Evolutionary conservation across 2,113 vertebrate genomes (phyloP).

Genomic region (Ammodramus savannarum): DNA sequence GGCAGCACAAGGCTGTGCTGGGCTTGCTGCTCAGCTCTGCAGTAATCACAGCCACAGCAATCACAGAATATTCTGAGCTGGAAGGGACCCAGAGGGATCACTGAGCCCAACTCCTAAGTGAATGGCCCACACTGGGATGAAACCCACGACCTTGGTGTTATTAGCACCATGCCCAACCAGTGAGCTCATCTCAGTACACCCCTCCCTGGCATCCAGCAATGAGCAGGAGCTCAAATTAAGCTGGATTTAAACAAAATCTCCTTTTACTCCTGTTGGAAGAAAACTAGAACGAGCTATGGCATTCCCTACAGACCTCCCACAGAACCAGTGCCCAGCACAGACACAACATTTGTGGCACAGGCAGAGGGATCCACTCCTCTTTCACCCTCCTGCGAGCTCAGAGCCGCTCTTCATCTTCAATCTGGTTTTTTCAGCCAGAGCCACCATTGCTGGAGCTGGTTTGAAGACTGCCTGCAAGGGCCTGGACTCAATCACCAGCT

Average conservation of each 20-base stretch:
- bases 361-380: not conserved
- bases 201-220: not conserved
- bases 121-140: not conserved
- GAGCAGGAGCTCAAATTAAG: not conserved
- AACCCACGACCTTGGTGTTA: not conserved
- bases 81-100: not conserved
- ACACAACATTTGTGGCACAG: not conserved
- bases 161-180: not conserved
- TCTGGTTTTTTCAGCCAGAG: not conserved
- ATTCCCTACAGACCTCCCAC: not conserved
- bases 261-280: not conserved
- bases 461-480: not conserved
- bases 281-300: not conserved
- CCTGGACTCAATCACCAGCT: not conserved
- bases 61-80: not conserved
- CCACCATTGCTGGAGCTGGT: not conserved
- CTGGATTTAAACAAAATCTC: not conserved
- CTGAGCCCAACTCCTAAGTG: not conserved
- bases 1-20: not conserved
- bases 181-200: not conserved
- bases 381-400: not conserved
- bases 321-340: fast-evolving
- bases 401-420: not conserved
- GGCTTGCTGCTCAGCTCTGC: not conserved
- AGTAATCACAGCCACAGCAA: not conserved